These are phyloP conservation scores for Diadumene lineata DNA, from an alignment of 92 coral and sea anemone genomes.

Conservation along the genomic window DNA sequence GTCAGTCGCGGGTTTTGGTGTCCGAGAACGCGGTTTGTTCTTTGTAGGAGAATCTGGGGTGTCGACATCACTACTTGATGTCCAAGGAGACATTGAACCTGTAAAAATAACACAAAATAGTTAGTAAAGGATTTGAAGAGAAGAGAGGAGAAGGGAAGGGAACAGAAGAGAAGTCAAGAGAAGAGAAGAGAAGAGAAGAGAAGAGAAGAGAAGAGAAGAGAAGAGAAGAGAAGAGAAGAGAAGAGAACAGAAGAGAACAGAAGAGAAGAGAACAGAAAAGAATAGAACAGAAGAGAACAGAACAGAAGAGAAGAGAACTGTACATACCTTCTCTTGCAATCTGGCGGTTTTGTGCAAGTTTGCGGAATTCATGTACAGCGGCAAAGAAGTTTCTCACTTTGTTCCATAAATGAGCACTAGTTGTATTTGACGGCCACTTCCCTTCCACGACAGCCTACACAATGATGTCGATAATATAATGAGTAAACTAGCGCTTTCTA, in stretches of 20 bases:
- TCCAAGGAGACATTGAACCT: conserved; percentile 71
- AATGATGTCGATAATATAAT: too few relatives aligned
- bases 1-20: conserved; percentile 73
- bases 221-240: conserved; percentile 1
- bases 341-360: conserved; percentile 47
- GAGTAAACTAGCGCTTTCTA: too few relatives aligned
- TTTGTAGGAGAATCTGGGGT: conserved; percentile 59
- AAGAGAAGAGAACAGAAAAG: not conserved
- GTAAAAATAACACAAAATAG: too few relatives aligned
- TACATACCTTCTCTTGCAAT: conserved; percentile 53
- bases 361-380: conserved; percentile 80
- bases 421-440: conserved; percentile 95
- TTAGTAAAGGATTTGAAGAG: not conserved
- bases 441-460: conserved; percentile 97
- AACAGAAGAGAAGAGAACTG: not conserved
- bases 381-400: conserved; percentile 88
- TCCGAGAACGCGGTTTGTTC: conserved; percentile 57
- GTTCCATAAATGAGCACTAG: conserved; percentile 93
- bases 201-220: conserved; percentile 1
- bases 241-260: not conserved
- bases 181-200: not conserved
- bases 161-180: not conserved
- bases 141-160: not conserved
- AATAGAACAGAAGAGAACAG: conserved; percentile 4
- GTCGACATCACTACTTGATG: conserved; percentile 71